A percentile compares a stretch with the other conserved stretches of the same genome.
These are phyloP conservation scores for Dendroctonus ponderosae DNA, from an alignment of 1,140 invertebrate species.

Conservation along the genomic window DNA sequence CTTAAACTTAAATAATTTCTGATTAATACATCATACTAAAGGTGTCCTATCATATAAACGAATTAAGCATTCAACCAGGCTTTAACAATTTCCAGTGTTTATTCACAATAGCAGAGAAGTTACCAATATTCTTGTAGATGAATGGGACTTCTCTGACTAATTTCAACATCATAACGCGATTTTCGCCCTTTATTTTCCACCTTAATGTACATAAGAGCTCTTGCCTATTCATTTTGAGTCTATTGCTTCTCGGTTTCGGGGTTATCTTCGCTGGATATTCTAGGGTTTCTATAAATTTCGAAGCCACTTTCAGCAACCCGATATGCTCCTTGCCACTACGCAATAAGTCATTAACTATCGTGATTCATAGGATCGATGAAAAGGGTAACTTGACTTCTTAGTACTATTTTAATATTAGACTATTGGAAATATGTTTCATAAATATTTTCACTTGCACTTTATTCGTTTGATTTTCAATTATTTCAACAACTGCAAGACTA, in stretches of 20 bases:
- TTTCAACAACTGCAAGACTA: too few relatives aligned
- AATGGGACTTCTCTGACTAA: slow-evolving; percentile 10
- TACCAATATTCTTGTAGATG: slow-evolving; percentile 11
- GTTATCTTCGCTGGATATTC: slow-evolving; percentile 18
- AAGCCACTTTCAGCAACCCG: slow-evolving; percentile 6
- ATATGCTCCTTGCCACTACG: slow-evolving; percentile 13
- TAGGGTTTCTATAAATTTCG: slow-evolving; percentile 24
- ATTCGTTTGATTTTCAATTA: not conserved
- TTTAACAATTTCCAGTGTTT: too few relatives aligned
- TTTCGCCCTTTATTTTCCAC: slow-evolving; percentile 22
- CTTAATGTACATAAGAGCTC: slow-evolving; percentile 28
- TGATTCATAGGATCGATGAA: slow-evolving; percentile 3
- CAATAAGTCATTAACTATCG: slow-evolving; percentile 16
- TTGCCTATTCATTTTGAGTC: slow-evolving; percentile 26
- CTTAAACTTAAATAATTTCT: too few relatives aligned
- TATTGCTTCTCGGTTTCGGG: slow-evolving; percentile 15
- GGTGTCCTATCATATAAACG: not conserved
- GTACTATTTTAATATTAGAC: not conserved
- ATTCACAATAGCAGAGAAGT: not conserved
- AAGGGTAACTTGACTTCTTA: not conserved
- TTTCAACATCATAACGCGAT: slow-evolving; percentile 22
- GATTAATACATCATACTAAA: too few relatives aligned
- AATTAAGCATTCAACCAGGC: too few relatives aligned
- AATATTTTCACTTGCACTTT: not conserved
- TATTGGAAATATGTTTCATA: not conserved